Conservation (phyloP, 2,888 invertebrate species). For the Clepsis dumicolana region DNA sequence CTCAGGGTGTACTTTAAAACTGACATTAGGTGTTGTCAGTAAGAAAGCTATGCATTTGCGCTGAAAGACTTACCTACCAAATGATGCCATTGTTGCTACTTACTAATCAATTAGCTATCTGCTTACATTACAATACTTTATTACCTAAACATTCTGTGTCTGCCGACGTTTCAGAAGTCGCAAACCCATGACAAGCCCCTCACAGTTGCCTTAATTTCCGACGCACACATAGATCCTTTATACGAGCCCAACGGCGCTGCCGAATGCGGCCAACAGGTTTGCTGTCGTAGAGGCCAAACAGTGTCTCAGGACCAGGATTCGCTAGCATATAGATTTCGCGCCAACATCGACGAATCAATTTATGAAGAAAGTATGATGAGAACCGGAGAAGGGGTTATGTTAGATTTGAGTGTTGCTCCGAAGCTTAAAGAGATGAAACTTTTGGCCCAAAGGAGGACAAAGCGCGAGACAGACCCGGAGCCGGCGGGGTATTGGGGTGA, state of each 20-base stretch:
- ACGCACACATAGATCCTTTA: conserved; percentile 92
- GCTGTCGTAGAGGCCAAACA: conserved; percentile 89
- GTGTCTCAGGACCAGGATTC: conserved; percentile 54
- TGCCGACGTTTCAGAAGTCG: conserved; percentile 52
- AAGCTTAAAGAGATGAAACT: conserved; percentile 55
- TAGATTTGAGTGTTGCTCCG: conserved; percentile 62
- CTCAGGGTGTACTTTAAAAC: too few relatives aligned
- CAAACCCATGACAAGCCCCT: conserved; percentile 59
- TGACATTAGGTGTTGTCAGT: too few relatives aligned
- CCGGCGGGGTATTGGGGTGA: conserved; percentile 94
- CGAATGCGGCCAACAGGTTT: conserved; percentile 91
- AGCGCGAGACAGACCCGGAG: conserved; percentile 48
- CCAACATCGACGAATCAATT: conserved; percentile 58
- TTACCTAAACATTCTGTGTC: background rate
- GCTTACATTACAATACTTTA: too few relatives aligned
- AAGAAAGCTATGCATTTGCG: too few relatives aligned
- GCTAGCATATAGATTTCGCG: conserved; percentile 46
- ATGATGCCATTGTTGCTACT: too few relatives aligned
- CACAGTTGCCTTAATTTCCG: conserved; percentile 89
- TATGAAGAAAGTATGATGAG: conserved; percentile 60
- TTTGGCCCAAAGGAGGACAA: conserved; percentile 48
- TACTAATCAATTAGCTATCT: too few relatives aligned
- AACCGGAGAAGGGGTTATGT: conserved; percentile 52
- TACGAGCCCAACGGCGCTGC: conserved; percentile 90
- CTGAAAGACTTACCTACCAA: too few relatives aligned